Percentiles rank a stretch among this genome's conserved stretches.
These are phyloP conservation scores for Peromyscus eremicus DNA, from an alignment of 2,797 vertebrate genomes.

Conservation along the genomic window DNA sequence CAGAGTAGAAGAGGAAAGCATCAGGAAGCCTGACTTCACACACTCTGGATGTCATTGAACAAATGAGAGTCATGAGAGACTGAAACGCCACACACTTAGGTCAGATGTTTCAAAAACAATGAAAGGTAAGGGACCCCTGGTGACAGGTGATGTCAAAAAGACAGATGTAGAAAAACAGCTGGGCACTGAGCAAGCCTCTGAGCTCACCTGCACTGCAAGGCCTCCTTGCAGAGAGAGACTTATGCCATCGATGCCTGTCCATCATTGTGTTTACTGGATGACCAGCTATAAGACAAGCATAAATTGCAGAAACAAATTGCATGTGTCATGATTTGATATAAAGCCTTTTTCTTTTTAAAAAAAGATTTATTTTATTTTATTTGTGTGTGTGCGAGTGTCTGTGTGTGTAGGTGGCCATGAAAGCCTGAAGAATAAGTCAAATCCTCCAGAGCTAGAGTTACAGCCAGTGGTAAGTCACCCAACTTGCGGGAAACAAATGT, in stretches of 20 bases:
- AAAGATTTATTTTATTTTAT: too few relatives aligned
- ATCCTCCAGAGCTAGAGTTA: not conserved
- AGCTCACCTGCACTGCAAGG: not conserved
- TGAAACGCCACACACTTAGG: conserved; percentile 16
- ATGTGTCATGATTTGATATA: not conserved
- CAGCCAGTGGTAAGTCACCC: not conserved
- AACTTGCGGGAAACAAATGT: not conserved
- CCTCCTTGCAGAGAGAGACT: conserved; percentile 18
- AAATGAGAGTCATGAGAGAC: conserved; percentile 48
- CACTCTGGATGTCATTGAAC: conserved; percentile 26
- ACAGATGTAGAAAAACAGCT: not conserved
- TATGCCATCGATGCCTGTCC: not conserved
- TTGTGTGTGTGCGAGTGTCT: not conserved
- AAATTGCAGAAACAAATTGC: not conserved
- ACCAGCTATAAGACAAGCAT: not conserved
- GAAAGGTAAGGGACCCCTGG: not conserved
- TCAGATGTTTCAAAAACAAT: conserved; percentile 52
- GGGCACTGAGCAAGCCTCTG: not conserved
- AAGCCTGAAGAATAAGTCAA: not conserved
- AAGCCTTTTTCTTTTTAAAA: not conserved
- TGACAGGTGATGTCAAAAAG: conserved; percentile 8
- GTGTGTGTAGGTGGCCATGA: not conserved
- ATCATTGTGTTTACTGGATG: not conserved
- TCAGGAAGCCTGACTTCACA: not conserved
- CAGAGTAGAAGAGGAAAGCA: not conserved